A percentile compares a stretch with the other conserved stretches of the same genome.
phyloP scores from a whole-genome alignment of 2,797 vertebrate species.

The Lemur catta region DNA sequence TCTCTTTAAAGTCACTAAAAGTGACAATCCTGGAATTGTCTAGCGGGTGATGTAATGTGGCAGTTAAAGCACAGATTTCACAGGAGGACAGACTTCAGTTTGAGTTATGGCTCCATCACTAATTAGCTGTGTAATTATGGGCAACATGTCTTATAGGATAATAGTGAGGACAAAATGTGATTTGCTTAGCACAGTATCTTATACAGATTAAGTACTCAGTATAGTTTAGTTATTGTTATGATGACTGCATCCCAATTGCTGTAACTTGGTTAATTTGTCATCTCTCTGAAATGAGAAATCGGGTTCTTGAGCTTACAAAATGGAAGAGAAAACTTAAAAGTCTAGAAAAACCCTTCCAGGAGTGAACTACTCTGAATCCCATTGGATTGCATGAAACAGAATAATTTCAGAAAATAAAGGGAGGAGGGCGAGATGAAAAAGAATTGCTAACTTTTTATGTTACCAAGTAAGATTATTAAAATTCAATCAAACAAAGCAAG shows the following conservation, averaged over 20 bases:
- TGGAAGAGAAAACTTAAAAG: not conserved
- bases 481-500: not conserved
- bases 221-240: not conserved
- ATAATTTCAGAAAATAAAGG: not conserved
- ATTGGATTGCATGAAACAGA: not conserved
- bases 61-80: not conserved
- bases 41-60: not conserved
- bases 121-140: not conserved
- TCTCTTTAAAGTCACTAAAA: not conserved
- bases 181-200: not conserved
- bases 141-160: not conserved
- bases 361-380: not conserved
- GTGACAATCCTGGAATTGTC: not conserved
- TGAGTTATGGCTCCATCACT: not conserved
- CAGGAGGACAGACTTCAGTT: not conserved
- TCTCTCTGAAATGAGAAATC: not conserved
- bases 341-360: not conserved
- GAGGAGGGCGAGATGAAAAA: not conserved
- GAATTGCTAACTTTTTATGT: not conserved
- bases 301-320: not conserved
- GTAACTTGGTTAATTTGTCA: not conserved
- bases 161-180: not conserved
- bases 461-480: not conserved
- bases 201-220: not conserved
- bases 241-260: not conserved